Evolutionary conservation across 2,888 invertebrate genomes (phyloP).

Genomic region (Scaptomyza caliginosa): DNA sequence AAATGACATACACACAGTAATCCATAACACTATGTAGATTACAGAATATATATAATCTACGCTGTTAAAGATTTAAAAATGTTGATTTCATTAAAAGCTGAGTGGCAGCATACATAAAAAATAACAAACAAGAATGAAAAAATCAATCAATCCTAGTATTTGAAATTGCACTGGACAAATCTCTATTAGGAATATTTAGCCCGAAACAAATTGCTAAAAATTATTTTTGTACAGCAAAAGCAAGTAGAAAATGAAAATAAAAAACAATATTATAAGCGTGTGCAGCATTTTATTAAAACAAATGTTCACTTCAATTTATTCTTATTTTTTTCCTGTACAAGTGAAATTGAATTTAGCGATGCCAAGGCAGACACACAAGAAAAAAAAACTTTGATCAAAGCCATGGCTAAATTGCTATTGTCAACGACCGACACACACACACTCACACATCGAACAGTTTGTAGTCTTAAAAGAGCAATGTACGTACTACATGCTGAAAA

Average conservation of each 20-base stretch:
- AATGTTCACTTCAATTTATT: background rate
- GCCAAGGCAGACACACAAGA: conserved; percentile 18
- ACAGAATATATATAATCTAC: background rate
- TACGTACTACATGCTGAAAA: conserved; percentile 43
- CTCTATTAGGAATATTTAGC: background rate
- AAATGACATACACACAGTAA: background rate
- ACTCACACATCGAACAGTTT: conserved; percentile 6
- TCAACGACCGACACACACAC: conserved; percentile 41
- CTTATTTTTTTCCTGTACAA: conserved; percentile 32
- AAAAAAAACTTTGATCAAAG: conserved; percentile 70
- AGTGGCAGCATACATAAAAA: too few species aligned
- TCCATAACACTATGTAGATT: background rate
- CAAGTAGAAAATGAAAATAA: background rate
- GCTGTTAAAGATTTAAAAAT: background rate
- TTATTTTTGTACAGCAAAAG: background rate
- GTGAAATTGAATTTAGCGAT: conserved; percentile 71
- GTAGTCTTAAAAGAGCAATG: conserved; percentile 50
- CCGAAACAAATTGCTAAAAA: background rate
- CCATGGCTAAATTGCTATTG: conserved; percentile 68
- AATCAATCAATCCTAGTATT: background rate
- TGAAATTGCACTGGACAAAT: background rate
- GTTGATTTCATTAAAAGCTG: background rate
- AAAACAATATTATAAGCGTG: conserved; percentile 19
- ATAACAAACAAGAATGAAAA: background rate
- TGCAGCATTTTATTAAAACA: conserved; percentile 32